phyloP scores from a whole-genome alignment of 2,888 invertebrate genomes.

The Sphaerophoria rueppellii region DNA sequence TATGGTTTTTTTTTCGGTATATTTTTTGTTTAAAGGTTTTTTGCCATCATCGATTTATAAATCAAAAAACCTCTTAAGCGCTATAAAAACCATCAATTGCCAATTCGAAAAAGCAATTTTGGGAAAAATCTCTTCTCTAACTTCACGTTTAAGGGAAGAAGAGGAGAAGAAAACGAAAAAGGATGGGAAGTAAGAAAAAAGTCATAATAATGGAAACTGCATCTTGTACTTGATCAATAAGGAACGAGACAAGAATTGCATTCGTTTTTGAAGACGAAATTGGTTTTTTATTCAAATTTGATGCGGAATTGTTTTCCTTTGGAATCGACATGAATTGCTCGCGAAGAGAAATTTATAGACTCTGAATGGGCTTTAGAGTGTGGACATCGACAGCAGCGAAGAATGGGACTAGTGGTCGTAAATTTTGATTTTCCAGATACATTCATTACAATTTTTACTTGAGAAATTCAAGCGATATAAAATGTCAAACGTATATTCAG shows the following conservation, averaged over 20 bases:
- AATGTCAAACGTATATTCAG: too few species aligned
- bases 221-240: slow-evolving; percentile 1
- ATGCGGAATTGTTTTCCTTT: neutral
- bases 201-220: neutral
- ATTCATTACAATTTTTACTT: too few species aligned
- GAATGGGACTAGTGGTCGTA: too few species aligned
- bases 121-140: neutral
- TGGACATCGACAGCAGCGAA: too few species aligned
- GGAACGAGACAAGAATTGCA: slow-evolving; percentile 1
- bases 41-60: slow-evolving; percentile 21
- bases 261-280: neutral
- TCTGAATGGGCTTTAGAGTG: neutral
- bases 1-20: neutral
- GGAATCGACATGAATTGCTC: neutral
- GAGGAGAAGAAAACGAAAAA: neutral
- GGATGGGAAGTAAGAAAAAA: too few species aligned
- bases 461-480: too few species aligned
- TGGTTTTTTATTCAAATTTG: neutral
- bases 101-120: slow-evolving; percentile 29
- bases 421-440: too few species aligned
- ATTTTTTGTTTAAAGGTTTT: neutral
- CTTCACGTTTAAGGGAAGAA: neutral
- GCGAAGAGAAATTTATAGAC: neutral
- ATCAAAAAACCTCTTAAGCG: slow-evolving; percentile 24
- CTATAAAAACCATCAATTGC: slow-evolving; percentile 32